phyloP scores from a whole-genome alignment of 1,140 invertebrate species.

The Drosophila chauvacae region DNA sequence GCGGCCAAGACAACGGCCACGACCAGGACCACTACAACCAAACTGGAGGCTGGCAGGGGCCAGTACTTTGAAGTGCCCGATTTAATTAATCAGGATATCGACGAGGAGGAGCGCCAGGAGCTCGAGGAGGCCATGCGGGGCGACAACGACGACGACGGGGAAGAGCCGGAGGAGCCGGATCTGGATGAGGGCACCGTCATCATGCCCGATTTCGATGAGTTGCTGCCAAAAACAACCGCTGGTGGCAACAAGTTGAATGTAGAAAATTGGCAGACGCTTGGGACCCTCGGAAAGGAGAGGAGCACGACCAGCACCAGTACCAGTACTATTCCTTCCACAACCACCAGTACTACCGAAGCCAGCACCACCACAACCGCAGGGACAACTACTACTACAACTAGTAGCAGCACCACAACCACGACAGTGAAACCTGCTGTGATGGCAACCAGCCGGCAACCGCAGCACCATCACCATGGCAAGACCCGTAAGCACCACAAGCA shows the following conservation, averaged over 20 bases:
- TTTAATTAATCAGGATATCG: slow-evolving; percentile 81
- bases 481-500: slow-evolving; percentile 63
- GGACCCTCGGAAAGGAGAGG: slow-evolving; percentile 58
- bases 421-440: slow-evolving; percentile 12
- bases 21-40: slow-evolving; percentile 43
- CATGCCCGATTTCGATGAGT: slow-evolving; percentile 55
- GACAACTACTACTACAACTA: slow-evolving; percentile 33
- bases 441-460: slow-evolving; percentile 25
- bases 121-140: slow-evolving; percentile 44
- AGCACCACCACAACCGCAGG: slow-evolving; percentile 35
- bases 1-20: slow-evolving; percentile 63
- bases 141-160: slow-evolving; percentile 27
- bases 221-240: slow-evolving; percentile 14
- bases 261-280: slow-evolving; percentile 68
- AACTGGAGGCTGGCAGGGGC: slow-evolving; percentile 51
- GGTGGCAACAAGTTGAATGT: slow-evolving; percentile 41
- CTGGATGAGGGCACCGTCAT: slow-evolving; percentile 37
- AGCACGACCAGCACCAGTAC: slow-evolving; percentile 37
- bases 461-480: slow-evolving; percentile 47
- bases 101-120: slow-evolving; percentile 55
- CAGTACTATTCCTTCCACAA: slow-evolving; percentile 26
- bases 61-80: slow-evolving; percentile 82
- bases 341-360: slow-evolving; percentile 27
- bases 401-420: slow-evolving; percentile 30
- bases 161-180: slow-evolving; percentile 15